phyloP scores from a whole-genome alignment of 2,113 vertebrate species.

The Phycodurus eques region DNA sequence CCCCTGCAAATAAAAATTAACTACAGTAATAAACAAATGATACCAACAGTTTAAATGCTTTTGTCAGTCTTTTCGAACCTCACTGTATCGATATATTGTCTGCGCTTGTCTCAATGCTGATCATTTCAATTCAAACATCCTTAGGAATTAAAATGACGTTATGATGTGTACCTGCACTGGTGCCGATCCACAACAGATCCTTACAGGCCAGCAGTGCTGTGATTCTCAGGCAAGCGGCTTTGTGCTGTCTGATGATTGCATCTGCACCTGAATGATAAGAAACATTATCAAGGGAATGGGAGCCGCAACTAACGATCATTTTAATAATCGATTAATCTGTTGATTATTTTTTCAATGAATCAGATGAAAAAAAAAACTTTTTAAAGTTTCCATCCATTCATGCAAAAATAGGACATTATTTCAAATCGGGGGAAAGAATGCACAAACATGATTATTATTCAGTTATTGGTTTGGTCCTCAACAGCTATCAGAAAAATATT shows the following conservation, averaged over 20 bases:
- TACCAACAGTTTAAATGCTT: too few relatives aligned
- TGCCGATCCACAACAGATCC: conserved; percentile 95
- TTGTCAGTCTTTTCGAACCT: background rate
- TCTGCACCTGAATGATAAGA: conserved; percentile 79
- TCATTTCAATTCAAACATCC: background rate
- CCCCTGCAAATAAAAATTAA: conserved; percentile 64
- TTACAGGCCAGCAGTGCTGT: conserved; percentile 91
- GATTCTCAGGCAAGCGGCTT: conserved; percentile 93
- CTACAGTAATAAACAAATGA: background rate
- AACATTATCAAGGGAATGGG: background rate
- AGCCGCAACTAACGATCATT: background rate
- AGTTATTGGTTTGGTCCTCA: too few relatives aligned
- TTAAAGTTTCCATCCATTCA: too few relatives aligned
- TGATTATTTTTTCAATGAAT: too few relatives aligned
- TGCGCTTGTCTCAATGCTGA: background rate
- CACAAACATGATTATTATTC: too few relatives aligned
- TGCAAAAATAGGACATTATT: too few relatives aligned
- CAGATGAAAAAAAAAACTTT: too few relatives aligned
- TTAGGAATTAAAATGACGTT: background rate
- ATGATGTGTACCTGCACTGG: conserved; percentile 77
- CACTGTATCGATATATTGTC: background rate
- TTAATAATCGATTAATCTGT: too few relatives aligned
- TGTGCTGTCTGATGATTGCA: conserved; percentile 97
- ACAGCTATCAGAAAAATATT: too few relatives aligned
- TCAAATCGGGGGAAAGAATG: too few relatives aligned